phyloP scores from a whole-genome alignment of 2,888 invertebrate genomes.

The Hedychridium roseum region DNA sequence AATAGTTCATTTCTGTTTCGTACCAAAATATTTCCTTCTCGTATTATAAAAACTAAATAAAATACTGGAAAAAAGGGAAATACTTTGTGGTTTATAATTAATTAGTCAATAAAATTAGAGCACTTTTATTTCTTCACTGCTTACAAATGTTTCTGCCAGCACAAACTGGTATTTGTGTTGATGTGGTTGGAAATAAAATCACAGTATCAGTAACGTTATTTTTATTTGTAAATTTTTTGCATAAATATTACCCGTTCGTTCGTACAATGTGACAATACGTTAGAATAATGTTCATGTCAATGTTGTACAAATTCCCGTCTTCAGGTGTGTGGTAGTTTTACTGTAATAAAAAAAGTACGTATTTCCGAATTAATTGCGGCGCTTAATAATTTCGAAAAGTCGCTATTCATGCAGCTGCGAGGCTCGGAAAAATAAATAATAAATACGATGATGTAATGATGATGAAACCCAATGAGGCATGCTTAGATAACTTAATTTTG shows the following conservation, averaged over 20 bases:
- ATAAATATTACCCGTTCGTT: conserved; percentile 35
- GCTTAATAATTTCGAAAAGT: neutral
- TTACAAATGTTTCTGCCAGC: too few relatives aligned
- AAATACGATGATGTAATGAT: too few relatives aligned
- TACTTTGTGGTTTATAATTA: neutral
- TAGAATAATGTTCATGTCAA: conserved; percentile 54
- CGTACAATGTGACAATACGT: conserved; percentile 33
- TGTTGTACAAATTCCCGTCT: conserved; percentile 47
- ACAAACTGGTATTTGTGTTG: too few relatives aligned
- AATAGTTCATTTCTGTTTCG: too few relatives aligned
- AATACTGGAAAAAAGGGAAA: neutral
- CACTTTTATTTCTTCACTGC: conserved; percentile 41
- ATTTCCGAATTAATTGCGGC: conserved; percentile 8
- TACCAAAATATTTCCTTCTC: too few relatives aligned
- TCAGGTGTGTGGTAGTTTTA: conserved; percentile 49
- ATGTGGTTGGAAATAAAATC: too few relatives aligned
- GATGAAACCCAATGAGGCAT: conserved; percentile 7
- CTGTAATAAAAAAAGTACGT: conserved; percentile 51
- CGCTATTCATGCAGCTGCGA: neutral
- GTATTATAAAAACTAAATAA: conserved; percentile 6
- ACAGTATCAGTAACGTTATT: too few relatives aligned
- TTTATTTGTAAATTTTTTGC: conserved; percentile 47
- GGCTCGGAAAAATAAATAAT: neutral
- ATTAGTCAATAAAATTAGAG: conserved; percentile 26
- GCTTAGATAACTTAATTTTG: too few relatives aligned